Evolutionary conservation across 2,113 vertebrate species (phyloP), one percentile per base, ranked within the genome.

Genomic region (Larimichthys crocea): DNA sequence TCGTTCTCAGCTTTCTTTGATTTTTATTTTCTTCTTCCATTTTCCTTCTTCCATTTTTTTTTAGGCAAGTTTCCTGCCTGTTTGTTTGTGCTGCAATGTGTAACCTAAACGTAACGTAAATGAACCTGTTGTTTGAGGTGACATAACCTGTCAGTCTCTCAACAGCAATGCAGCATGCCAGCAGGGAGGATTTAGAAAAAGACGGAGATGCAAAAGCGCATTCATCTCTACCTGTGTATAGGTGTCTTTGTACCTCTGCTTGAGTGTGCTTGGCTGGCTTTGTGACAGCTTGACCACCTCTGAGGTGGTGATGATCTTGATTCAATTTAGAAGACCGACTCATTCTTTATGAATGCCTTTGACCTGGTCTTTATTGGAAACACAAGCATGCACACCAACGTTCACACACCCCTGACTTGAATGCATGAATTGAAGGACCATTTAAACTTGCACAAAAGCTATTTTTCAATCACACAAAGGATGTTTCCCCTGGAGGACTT

Each of bases 61-160:
- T 67, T 46, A n/a, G 7, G 22, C 55, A 64, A 78, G 57, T 74
- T 88, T 72, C 63, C 46, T 56, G 5, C 40, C 64, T 82, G 80
- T 84, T 75, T 92, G 76, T 76, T 84, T 89, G 63, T 65, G 71
- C 76, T 74, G 65, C 31, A 50, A 76, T 84, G 76, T 80, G 69
- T 83, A 85, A 85, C 78, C 76, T 81, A 26, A 26, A 26, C 26
- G 26, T 26, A 26, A 26, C 26, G 76, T 68, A 79, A 92, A 91
- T 90, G 71, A 89, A 88, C 62, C 70, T 20, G 19, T 49, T 70
- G 59, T 83, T 84, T 81, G 74, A 88, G 86, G 74, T 77, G 81
- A 78, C 78, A 78, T 77, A 87, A 90, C 85, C 76, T 83, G 82
- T 64, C 82, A 79, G 69, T 75, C 76, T 87, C 84, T 75, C 72